These are phyloP conservation scores for Eleginops maclovinus DNA, from an alignment of 2,113 vertebrate genomes.

Conservation along the genomic window DNA sequence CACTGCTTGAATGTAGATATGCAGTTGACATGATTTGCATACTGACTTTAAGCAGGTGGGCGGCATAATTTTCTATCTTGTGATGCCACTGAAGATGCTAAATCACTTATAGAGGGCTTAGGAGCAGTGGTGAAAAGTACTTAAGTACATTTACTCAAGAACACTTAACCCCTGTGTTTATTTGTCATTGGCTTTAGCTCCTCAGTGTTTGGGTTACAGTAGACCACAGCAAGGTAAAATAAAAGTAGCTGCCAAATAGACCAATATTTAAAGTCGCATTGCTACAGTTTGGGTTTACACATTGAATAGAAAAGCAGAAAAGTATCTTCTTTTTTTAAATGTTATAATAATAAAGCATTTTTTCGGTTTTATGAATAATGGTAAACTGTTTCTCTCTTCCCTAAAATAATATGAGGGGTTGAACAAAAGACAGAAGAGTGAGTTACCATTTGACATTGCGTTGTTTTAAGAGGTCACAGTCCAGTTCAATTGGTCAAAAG, in stretches of 20 bases:
- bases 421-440: too few relatives aligned
- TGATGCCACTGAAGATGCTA: neutral
- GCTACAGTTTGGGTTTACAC: neutral
- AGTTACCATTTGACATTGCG: neutral
- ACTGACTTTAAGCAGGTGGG: slow-evolving; percentile 3
- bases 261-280: neutral
- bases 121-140: neutral
- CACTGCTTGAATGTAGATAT: neutral
- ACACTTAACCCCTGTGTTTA: neutral
- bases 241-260: neutral
- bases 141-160: neutral
- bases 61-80: neutral
- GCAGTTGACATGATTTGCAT: slow-evolving; percentile 24
- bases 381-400: neutral
- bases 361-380: neutral
- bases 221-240: neutral
- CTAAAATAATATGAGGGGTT: neutral
- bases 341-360: neutral
- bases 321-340: neutral
- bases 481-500: neutral
- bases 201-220: neutral
- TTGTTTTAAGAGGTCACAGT: neutral
- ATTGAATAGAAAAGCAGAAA: too few relatives aligned
- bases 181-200: neutral
- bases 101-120: neutral